phyloP scores from a whole-genome alignment of 2,797 vertebrate species.

The Synaphobranchus kaupii region DNA sequence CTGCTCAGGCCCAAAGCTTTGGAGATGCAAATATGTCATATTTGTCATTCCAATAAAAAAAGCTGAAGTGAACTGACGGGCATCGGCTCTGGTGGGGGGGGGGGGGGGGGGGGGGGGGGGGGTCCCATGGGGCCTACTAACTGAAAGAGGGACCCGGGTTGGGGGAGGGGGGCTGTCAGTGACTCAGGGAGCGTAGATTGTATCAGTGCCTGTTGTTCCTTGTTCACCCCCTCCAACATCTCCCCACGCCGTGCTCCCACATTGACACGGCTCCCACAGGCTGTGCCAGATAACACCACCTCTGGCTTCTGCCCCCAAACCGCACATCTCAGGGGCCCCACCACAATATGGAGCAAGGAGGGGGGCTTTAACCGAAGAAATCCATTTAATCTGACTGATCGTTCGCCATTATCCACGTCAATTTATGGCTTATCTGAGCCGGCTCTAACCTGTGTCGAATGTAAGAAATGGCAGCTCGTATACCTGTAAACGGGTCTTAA shows the following conservation, averaged over 20 bases:
- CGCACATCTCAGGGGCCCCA: not conserved
- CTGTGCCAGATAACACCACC: conserved; percentile 47
- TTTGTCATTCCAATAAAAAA: not conserved
- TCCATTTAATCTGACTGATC: conserved; percentile 18
- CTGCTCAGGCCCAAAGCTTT: not conserved
- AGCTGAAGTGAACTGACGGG: conserved; percentile 36
- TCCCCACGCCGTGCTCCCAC: conserved; percentile 30
- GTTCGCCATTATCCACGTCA: not conserved
- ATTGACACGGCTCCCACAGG: conserved; percentile 57
- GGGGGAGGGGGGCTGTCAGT: not conserved
- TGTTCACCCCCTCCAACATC: conserved; percentile 28
- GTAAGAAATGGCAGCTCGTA: not conserved
- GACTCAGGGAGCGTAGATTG: conserved; percentile 50
- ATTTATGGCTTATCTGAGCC: conserved; percentile 5
- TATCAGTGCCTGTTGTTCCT: conserved; percentile 53
- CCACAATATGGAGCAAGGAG: not conserved
- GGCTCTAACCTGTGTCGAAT: not conserved
- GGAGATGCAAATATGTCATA: not conserved
- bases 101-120: conserved; percentile 39
- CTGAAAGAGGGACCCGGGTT: not conserved
- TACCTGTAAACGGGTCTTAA: not conserved
- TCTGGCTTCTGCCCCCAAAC: not conserved
- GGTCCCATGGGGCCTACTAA: conserved; percentile 44
- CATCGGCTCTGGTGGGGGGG: conserved; percentile 31
- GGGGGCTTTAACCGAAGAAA: not conserved